phyloP scores from a whole-genome alignment of 2,888 invertebrate species.

The Nymphalis c-album region DNA sequence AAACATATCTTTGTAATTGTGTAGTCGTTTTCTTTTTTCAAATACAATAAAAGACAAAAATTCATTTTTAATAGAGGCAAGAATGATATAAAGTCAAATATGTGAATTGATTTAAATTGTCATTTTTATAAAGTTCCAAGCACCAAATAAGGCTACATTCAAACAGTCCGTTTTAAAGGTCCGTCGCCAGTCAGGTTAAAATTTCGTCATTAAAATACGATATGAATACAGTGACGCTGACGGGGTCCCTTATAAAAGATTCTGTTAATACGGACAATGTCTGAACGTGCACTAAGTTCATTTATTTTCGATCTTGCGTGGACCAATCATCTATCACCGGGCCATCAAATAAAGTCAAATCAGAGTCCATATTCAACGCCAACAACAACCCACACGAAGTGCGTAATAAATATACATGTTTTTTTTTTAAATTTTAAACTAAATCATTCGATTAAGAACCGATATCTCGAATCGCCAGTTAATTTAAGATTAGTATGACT shows the following conservation, averaged over 20 bases:
- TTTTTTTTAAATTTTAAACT: too few relatives aligned
- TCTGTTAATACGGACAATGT: too few relatives aligned
- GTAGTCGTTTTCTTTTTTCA: conserved; percentile 42
- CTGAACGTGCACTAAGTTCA: too few relatives aligned
- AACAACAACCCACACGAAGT: background rate
- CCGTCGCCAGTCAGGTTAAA: too few relatives aligned
- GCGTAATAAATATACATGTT: too few relatives aligned
- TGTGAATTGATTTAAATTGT: background rate
- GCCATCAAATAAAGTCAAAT: background rate
- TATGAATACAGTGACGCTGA: too few relatives aligned
- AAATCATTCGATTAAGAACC: too few relatives aligned
- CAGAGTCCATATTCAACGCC: background rate
- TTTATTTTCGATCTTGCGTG: background rate
- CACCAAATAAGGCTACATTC: conserved; percentile 14
- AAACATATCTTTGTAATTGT: conserved; percentile 50
- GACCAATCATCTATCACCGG: background rate
- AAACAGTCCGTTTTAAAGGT: too few relatives aligned
- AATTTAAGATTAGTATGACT: too few relatives aligned
- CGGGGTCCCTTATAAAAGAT: too few relatives aligned
- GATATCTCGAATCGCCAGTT: too few relatives aligned
- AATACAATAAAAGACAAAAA: background rate
- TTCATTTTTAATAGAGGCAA: background rate
- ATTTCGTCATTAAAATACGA: too few relatives aligned
- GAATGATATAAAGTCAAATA: conserved; percentile 4
- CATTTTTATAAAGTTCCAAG: conserved; percentile 11